Evolutionary conservation across 2,888 invertebrate genomes (phyloP).

Genomic region (Neoitamus cyanurus): DNA sequence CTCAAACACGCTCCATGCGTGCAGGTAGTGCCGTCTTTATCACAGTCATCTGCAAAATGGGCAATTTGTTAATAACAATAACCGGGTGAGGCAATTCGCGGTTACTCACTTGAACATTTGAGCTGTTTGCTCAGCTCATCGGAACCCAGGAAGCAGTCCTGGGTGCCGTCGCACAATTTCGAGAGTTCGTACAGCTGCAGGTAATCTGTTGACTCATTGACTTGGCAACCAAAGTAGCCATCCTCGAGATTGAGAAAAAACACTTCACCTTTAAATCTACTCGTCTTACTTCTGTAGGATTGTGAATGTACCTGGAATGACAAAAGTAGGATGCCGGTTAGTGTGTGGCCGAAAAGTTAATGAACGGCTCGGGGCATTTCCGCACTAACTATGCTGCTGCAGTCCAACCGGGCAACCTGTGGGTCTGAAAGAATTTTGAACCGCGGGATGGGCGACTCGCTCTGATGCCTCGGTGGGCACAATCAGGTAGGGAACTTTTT

Average conservation of each 20-base stretch:
- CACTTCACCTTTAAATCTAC: conserved; percentile 85
- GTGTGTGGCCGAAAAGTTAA: conserved; percentile 13
- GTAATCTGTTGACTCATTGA: conserved; percentile 94
- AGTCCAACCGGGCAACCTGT: no score
- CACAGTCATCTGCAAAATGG: conserved; percentile 81
- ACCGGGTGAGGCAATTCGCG: neutral
- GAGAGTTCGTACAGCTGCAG: conserved; percentile 95
- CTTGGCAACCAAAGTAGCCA: conserved; percentile 97
- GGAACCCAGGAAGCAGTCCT: conserved; percentile 91
- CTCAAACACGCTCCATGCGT: conserved; percentile 93
- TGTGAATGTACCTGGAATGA: conserved; percentile 70
- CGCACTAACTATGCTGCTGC: neutral
- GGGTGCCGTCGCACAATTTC: conserved; percentile 90
- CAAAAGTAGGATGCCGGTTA: neutral
- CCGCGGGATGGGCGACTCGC: no score
- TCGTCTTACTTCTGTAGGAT: conserved; percentile 77
- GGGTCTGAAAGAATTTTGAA: no score
- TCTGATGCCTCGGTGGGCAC: neutral
- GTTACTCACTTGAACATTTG: conserved; percentile 89
- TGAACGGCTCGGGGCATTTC: neutral
- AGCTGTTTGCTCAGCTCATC: conserved; percentile 90
- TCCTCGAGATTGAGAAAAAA: conserved; percentile 97
- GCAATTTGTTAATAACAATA: neutral
- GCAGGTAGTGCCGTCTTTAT: conserved; percentile 90
- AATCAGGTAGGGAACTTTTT: neutral